These are phyloP conservation scores for Ooceraea biroi DNA, from an alignment of 1,140 invertebrate genomes.

Conservation along the genomic window DNA sequence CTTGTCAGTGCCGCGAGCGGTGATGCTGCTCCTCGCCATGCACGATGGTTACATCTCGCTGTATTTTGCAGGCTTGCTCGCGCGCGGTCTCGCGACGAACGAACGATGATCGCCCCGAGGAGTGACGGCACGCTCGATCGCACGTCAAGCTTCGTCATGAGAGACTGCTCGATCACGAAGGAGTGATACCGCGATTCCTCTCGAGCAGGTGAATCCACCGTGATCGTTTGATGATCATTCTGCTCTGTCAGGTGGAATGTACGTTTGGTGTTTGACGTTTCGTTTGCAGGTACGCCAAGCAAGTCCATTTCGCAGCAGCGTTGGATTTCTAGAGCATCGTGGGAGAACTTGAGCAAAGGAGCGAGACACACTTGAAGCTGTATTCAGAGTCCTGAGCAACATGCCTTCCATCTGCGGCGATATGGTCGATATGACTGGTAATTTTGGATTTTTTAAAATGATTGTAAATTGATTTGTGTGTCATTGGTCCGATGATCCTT, in stretches of 20 bases:
- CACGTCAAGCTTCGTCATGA: background rate
- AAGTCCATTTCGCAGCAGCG: background rate
- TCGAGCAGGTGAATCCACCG: slow-evolving; percentile 11
- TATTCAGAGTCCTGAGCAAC: slow-evolving; percentile 55
- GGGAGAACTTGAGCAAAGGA: slow-evolving; percentile 1
- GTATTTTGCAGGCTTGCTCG: background rate
- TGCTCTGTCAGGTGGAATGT: background rate
- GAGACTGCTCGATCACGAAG: background rate
- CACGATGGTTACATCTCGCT: background rate
- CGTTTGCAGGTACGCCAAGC: background rate
- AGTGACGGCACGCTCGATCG: background rate
- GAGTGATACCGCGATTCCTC: background rate
- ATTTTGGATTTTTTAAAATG: slow-evolving; percentile 21
- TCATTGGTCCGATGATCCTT: background rate
- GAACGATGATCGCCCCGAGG: slow-evolving; percentile 2
- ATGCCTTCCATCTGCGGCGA: slow-evolving; percentile 84
- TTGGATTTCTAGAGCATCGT: no score
- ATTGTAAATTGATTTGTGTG: no score
- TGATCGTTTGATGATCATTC: background rate
- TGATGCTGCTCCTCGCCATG: background rate
- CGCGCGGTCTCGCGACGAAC: background rate
- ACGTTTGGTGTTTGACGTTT: slow-evolving; percentile 10
- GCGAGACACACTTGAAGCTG: background rate
- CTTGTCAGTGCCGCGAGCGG: background rate
- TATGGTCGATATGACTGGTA: slow-evolving; percentile 79